These are phyloP conservation scores for Hirtodrosophila duncani DNA, from an alignment of 2,888 invertebrate species.

Conservation along the genomic window DNA sequence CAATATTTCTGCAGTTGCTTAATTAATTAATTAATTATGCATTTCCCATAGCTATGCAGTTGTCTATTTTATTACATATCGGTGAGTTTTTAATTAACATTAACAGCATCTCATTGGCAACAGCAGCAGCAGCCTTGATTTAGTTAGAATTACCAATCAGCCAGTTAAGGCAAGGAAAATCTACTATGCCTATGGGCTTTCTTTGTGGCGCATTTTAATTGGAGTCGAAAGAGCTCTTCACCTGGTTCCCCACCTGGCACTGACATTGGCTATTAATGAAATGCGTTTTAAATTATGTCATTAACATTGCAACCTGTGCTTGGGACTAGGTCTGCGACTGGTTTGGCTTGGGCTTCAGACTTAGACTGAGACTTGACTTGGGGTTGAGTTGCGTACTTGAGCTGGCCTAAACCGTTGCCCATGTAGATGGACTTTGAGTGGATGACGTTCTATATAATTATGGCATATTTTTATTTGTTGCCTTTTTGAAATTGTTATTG, in stretches of 20 bases:
- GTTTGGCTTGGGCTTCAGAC: conserved; percentile 22
- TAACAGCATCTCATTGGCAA: conserved; percentile 20
- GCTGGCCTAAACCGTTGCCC: conserved; percentile 19
- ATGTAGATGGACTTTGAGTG: not conserved
- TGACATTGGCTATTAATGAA: conserved; percentile 56
- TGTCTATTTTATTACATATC: too few species aligned
- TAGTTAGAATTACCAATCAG: conserved; percentile 25
- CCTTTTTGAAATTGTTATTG: conserved; percentile 47
- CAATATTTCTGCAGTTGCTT: too few species aligned
- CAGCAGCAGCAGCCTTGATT: too few species aligned
- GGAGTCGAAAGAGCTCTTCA: not conserved
- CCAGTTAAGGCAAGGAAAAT: too few species aligned
- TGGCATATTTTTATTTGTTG: conserved; percentile 64
- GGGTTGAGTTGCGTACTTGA: too few species aligned
- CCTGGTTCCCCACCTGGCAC: conserved; percentile 9
- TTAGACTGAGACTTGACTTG: too few species aligned
- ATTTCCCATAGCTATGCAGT: too few species aligned
- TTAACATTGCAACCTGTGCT: conserved; percentile 63
- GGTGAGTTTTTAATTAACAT: conserved; percentile 20
- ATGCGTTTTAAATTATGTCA: conserved; percentile 65
- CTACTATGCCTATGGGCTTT: conserved; percentile 27
- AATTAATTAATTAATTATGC: conserved; percentile 24
- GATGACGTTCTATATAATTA: conserved; percentile 39
- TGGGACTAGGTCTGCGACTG: conserved; percentile 44
- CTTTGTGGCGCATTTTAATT: conserved; percentile 27